Evolutionary conservation across 2,888 invertebrate species (phyloP), one percentile per base, ranked within the genome.

Genomic region (Neocrepidodera transversa): DNA sequence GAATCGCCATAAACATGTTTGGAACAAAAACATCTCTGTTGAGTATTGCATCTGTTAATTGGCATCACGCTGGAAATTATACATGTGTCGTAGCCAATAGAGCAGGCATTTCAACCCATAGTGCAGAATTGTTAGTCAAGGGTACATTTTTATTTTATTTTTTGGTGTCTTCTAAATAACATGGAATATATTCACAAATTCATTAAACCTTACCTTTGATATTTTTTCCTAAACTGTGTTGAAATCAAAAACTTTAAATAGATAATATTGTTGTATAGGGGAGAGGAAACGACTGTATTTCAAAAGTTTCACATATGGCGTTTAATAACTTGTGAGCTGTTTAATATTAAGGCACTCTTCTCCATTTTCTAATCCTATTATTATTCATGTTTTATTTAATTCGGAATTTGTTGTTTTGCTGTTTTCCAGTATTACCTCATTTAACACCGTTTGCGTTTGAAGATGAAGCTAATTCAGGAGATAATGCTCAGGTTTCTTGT

Each of bases 21-120:
- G 76, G 82, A 53, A 76, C 82, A 47, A 77, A 84, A 74, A 86
- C 87, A 67, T 88, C 87, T 71, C 84, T 83, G 70, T 83, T 86
- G 82, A 77, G 83, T 83, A 86, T 88, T 66, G 85, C 82, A 75
- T 79, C 84, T 7, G 86, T 87, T 8, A 83, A 83, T 68, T 85
- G 86, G 67, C 82, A 84, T 68, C 89, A 90, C 77, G 85, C 86
- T 68, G 90, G 91, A 74, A 84, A 85, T 78, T 90, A 89, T 80
- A 86, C 86, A 58, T 90, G 90, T 77, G 83, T 83, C 61, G 89
- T 87, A 58, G 82, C 82, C 66, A 90, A 90, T 78, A 82, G 80
- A 71, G 89, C 87, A 60, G 90, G 90, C 74, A 79, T 81, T 53
- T 82, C 84, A 67, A 84, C 84, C 71, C 85, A 86, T 79, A 83